These are phyloP conservation scores for Formica selysi DNA, from an alignment of 1,140 invertebrate genomes.

Conservation along the genomic window DNA sequence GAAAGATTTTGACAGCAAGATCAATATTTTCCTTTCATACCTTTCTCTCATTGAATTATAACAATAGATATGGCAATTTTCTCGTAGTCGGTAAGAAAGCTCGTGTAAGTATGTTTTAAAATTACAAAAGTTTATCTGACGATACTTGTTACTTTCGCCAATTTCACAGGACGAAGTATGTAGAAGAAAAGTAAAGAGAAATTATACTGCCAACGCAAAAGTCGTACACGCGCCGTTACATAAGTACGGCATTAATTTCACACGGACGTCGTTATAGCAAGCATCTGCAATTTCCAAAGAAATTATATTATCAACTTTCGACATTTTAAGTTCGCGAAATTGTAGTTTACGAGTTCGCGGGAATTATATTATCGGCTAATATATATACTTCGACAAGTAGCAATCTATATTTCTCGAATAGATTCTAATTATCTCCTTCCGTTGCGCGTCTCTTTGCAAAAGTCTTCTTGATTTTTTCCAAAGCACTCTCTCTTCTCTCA, in stretches of 20 bases:
- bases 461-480: neutral
- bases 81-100: neutral
- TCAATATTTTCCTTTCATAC: constrained; percentile 41
- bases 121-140: neutral
- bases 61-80: constrained; percentile 19
- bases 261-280: neutral
- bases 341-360: neutral
- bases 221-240: neutral
- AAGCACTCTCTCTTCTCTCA: neutral
- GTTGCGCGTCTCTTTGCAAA: neutral
- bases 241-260: constrained; percentile 27
- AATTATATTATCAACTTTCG: constrained; percentile 44
- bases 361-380: constrained; percentile 17
- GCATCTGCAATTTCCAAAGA: constrained; percentile 26
- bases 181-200: neutral
- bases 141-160: neutral
- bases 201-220: neutral
- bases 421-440: constrained; percentile 38
- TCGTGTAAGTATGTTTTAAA: neutral
- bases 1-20: constrained; percentile 25
- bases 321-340: constrained; percentile 25
- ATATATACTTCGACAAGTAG: neutral
- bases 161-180: neutral
- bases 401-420: constrained; percentile 34
- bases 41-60: neutral